Base-by-base conservation (phyloP, 2,888 invertebrate genomes). In the Aelia acuminata region DNA sequence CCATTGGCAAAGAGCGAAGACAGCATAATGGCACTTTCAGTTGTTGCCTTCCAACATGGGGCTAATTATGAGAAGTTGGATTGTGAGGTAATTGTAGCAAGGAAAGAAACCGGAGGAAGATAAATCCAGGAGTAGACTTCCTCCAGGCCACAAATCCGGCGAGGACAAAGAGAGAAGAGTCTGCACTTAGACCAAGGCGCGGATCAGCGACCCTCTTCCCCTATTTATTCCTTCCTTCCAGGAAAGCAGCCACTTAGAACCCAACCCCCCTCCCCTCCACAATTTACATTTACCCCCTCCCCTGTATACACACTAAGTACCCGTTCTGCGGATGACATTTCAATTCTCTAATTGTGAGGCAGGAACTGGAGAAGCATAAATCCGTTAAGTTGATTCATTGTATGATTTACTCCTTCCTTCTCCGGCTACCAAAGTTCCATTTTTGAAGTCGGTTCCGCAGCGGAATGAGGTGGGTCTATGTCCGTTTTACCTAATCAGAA, bases 221-320 rank as follows among this genome's bases (percentile, higher is more conserved):
- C 90, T 90, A 90, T 90, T 90, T 90, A 90, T 90, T 90, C 90
- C 90, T 90, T 90, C 90, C 90, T 90, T 89, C 89, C 90, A 90
- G 90, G 90, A 90, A 90, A 90, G 89, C 90, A 89, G 87, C 90
- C 90, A 90, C 90, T 90, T 90, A 90, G 89, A 90, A 88, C 88
- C 88, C 88, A 47, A 75, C 88, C 84, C 87, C 84, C 84, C 39
- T n/a, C 87, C 48, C 80, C 43, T 48, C 84, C 85, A 89, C 88
- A 89, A 89, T 89, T 89, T 89, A 89, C 89, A 89, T 89, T 89
- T 88, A 88, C 89, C 89, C 89, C 80, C 39, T 50, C 80, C 84
- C 85, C 43, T 49, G 53, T 89, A 86, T 89, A 89, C 89, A 89
- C 88, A 89, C 89, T 87, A 87, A 87, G 87, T 87, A 87, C 87